Percentiles rank a stretch among this genome's conserved stretches.
These are phyloP conservation scores for Drosophila kambysellisi DNA, from an alignment of 2,888 invertebrate genomes.

Conservation along the genomic window DNA sequence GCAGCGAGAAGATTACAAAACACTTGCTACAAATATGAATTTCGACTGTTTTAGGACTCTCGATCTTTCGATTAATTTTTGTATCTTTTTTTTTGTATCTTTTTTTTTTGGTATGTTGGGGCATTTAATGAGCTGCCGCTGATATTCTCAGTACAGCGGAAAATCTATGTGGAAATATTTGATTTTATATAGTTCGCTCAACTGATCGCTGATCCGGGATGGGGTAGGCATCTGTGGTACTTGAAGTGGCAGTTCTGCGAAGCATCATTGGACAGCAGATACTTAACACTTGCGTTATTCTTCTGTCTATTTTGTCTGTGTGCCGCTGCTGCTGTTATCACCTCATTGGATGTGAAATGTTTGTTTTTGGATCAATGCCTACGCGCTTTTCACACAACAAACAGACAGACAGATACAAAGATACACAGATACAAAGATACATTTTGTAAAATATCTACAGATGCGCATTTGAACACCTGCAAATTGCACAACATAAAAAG, in stretches of 20 bases:
- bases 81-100: neutral
- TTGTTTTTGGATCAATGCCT: slow-evolving; percentile 66
- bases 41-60: neutral
- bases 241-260: slow-evolving; percentile 52
- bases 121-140: slow-evolving; percentile 64
- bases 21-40: neutral
- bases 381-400: slow-evolving; percentile 73
- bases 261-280: slow-evolving; percentile 52
- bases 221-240: neutral
- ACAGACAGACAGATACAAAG: slow-evolving; percentile 16
- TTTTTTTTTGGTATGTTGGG: slow-evolving; percentile 10
- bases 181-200: slow-evolving; percentile 74
- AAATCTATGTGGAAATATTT: slow-evolving; percentile 74
- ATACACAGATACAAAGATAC: neutral
- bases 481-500: slow-evolving; percentile 73
- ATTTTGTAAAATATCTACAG: slow-evolving; percentile 53
- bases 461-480: slow-evolving; percentile 73
- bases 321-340: slow-evolving; percentile 59
- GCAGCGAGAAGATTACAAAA: neutral
- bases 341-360: slow-evolving; percentile 69
- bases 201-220: slow-evolving; percentile 17
- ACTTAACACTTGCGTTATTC: slow-evolving; percentile 43
- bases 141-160: slow-evolving; percentile 51
- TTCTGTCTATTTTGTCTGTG: slow-evolving; percentile 13
- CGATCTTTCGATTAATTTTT: neutral